Evolutionary conservation across 2,797 vertebrate species (phyloP).

Genomic region (Enteromius afrohamiltoni): DNA sequence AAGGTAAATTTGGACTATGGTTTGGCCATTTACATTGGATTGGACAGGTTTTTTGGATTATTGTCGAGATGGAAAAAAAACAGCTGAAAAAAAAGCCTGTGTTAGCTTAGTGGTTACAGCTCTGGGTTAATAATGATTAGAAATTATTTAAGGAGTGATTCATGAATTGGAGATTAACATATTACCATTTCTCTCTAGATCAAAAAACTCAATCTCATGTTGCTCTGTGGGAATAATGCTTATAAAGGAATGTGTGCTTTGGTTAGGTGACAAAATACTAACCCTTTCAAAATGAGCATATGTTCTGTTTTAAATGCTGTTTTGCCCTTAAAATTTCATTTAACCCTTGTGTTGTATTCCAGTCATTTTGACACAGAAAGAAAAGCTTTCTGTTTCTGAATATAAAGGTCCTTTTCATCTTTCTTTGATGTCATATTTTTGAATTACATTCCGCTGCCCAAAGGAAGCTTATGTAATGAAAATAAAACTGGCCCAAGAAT

Average conservation of each 20-base stretch:
- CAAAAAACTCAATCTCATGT: not conserved
- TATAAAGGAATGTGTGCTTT: not conserved
- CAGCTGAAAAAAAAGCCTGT: not conserved
- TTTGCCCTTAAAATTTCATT: not conserved
- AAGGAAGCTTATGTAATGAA: not conserved
- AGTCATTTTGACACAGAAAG: not conserved
- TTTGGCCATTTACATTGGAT: slow-evolving; percentile 2
- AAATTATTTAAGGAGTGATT: not conserved
- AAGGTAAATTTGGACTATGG: not conserved
- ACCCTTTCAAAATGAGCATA: not conserved
- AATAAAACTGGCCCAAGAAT: not conserved
- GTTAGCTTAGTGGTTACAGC: not conserved
- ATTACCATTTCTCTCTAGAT: not conserved
- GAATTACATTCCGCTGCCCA: not conserved
- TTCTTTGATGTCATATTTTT: not conserved
- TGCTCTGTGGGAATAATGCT: not conserved
- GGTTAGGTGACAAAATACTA: not conserved
- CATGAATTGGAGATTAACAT: not conserved
- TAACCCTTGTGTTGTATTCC: not conserved
- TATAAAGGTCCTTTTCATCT: not conserved
- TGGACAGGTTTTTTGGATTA: not conserved
- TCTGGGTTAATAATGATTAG: not conserved
- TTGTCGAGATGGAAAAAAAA: slow-evolving; percentile 4
- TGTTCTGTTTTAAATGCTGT: not conserved
- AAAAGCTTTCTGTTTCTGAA: not conserved